Evolutionary conservation across 2,797 vertebrate species (phyloP), one percentile per base, ranked within the genome.

Genomic region (Acrossocheilus fasciatus): DNA sequence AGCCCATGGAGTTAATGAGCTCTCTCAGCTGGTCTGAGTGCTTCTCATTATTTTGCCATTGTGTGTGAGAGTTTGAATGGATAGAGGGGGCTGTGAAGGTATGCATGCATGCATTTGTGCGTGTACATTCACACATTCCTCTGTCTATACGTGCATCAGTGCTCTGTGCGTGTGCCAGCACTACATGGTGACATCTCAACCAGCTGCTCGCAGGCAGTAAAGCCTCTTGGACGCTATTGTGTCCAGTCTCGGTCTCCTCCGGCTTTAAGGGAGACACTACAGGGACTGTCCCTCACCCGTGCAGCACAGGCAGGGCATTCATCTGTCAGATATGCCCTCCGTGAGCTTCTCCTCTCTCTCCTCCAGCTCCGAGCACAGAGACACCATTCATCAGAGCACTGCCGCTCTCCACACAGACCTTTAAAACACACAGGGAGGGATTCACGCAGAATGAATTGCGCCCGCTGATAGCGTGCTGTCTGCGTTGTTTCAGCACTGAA

Each of bases 141-240:
- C 52, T 30, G 23, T 85, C 68, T 50, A 80, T 47, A 70, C 2
- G 20, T 70, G 74, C 81, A 80, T 75, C 41, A 54, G 83, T 15
- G 39, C 57, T 82, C 39, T 87, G 62, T 81, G 64, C 86, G 62
- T 89, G 64, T 68, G 74, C 39, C 69, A 64, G 79, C 86, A 36
- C 68, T 84, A 84, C 45, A 83, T 43, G 87, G 89, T 52, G 86
- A 89, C 89, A 89, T 91, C 83, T 78, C 87, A 85, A 83, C 84
- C 88, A 91, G 91, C 90, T 89, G 89, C 84, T 91, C 52, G 52
- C 72, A 88, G 34, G 81, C 80, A 87, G 85, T 81, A 82, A 64
- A 91, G 78, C 85, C 83, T 82, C 88, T 90, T 84, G 84, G 89
- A 52, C 83, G 1, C 87, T 90, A 89, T 89, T 91, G 89, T 87